Evolutionary conservation across 2,113 vertebrate genomes (phyloP).

Genomic region (Caloenas nicobarica): DNA sequence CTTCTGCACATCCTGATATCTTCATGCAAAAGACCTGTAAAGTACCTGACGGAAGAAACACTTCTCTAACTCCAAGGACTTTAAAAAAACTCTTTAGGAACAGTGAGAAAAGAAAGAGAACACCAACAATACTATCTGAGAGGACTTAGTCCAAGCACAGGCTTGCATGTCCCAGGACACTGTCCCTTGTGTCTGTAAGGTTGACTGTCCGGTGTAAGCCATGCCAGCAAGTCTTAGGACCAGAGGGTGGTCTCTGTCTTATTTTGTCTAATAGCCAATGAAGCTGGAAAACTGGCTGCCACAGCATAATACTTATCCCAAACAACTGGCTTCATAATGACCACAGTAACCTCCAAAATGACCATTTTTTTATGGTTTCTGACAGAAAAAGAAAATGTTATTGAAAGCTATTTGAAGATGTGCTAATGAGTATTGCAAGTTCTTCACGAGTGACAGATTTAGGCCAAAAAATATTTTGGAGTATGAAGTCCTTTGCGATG

Average conservation of each 20-base stretch:
- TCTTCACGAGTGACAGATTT: neutral
- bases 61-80: neutral
- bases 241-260: neutral
- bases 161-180: neutral
- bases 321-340: neutral
- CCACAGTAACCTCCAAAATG: neutral
- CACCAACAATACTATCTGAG: neutral
- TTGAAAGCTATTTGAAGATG: slow-evolving; percentile 1
- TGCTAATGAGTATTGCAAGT: neutral
- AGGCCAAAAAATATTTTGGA: slow-evolving; percentile 1
- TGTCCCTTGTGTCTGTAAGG: neutral
- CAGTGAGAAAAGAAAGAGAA: neutral
- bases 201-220: fast-evolving
- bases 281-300: neutral
- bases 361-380: neutral
- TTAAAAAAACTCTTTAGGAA: neutral
- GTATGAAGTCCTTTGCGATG: neutral
- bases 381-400: neutral
- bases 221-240: neutral
- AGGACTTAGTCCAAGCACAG: neutral
- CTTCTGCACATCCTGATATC: neutral
- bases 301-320: neutral
- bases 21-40: neutral
- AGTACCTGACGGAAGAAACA: neutral
- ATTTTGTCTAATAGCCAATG: neutral